These are phyloP conservation scores for Drosophila fungiperda DNA, from an alignment of 2,888 invertebrate species.

Conservation along the genomic window DNA sequence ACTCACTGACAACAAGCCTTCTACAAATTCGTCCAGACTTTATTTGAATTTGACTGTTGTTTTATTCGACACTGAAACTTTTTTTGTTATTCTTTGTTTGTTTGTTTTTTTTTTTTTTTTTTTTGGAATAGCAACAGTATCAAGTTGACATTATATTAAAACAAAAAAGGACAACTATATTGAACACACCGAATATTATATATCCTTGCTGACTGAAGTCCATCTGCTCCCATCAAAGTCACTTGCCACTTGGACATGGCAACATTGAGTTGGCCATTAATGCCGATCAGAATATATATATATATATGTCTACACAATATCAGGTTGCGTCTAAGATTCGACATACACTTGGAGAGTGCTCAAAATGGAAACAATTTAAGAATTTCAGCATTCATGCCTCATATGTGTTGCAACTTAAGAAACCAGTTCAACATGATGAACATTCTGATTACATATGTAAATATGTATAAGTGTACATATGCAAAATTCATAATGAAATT, in stretches of 20 bases:
- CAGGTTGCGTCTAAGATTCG: neutral
- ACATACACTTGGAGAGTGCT: neutral
- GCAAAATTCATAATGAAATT: neutral
- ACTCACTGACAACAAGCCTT: neutral
- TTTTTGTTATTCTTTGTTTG: conserved; percentile 5
- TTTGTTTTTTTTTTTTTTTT: neutral
- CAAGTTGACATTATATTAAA: conserved; percentile 21
- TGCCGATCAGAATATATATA: neutral
- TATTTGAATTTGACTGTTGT: conserved; percentile 56
- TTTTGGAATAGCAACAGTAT: conserved; percentile 2
- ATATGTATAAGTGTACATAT: neutral
- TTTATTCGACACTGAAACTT: conserved; percentile 31
- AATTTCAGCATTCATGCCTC: neutral
- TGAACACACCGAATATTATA: neutral
- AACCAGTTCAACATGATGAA: neutral
- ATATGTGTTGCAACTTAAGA: neutral
- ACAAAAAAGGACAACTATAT: neutral
- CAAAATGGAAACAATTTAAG: neutral
- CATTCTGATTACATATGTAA: neutral
- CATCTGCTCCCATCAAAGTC: neutral
- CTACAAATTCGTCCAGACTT: conserved; percentile 22
- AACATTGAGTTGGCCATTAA: neutral
- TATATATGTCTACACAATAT: neutral
- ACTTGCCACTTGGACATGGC: neutral
- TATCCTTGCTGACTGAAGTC: neutral